Conservation (phyloP, 2,113 vertebrate genomes). For the Ptyas mucosa region DNA sequence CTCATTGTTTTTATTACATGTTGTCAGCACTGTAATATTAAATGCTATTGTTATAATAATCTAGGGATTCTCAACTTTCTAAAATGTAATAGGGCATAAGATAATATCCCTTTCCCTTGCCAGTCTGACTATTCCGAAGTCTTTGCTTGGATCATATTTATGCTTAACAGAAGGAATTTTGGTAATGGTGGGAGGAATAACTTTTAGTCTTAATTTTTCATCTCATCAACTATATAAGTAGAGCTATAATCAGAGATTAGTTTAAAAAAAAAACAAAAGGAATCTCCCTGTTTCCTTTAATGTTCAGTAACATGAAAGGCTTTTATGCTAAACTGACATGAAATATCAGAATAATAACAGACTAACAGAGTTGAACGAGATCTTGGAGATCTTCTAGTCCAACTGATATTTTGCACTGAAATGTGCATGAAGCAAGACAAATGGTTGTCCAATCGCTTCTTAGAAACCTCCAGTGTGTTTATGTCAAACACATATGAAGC, state of each 20-base stretch:
- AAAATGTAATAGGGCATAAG: background rate
- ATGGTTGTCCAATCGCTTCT: too few species aligned
- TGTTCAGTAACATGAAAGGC: background rate
- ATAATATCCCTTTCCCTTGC: background rate
- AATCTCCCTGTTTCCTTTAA: fast-evolving
- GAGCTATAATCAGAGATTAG: background rate
- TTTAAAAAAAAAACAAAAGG: background rate
- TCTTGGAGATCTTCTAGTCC: too few species aligned
- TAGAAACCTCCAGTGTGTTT: too few species aligned
- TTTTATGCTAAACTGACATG: background rate
- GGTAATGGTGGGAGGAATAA: background rate
- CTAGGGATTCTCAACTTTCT: background rate
- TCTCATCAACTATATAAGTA: background rate
- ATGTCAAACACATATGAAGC: background rate
- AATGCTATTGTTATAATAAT: background rate
- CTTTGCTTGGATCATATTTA: background rate
- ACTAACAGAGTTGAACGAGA: too few species aligned
- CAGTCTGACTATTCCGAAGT: background rate
- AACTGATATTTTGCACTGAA: too few species aligned
- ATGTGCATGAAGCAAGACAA: too few species aligned
- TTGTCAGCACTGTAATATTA: background rate
- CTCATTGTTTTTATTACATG: background rate
- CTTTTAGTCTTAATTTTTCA: background rate
- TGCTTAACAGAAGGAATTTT: background rate
- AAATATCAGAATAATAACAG: background rate